phyloP scores from a whole-genome alignment of 2,888 invertebrate genomes.

The Troilus luridus region DNA sequence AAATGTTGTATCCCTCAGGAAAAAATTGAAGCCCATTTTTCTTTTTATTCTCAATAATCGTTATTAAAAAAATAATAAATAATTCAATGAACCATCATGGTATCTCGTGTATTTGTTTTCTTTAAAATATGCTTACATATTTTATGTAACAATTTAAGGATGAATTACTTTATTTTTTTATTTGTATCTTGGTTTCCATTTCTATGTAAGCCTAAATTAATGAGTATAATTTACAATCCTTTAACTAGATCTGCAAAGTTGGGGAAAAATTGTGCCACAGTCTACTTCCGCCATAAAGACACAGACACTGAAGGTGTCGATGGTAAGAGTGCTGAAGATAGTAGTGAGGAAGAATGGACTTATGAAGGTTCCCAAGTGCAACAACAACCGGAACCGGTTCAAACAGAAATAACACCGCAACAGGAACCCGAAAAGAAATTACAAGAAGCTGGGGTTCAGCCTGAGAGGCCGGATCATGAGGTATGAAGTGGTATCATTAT shows the following conservation, averaged over 20 bases:
- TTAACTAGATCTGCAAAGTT: constrained; percentile 79
- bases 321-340: constrained; percentile 72
- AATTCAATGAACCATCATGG: too few species aligned
- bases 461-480: constrained; percentile 58
- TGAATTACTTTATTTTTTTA: background rate
- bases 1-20: too few species aligned
- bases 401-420: constrained; percentile 60
- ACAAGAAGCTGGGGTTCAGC: constrained; percentile 65
- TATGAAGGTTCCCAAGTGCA: constrained; percentile 68
- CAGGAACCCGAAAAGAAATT: constrained; percentile 58
- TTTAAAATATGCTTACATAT: too few species aligned
- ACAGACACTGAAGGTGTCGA: constrained; percentile 83
- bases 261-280: constrained; percentile 82
- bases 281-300: constrained; percentile 89
- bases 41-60: too few species aligned
- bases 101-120: too few species aligned
- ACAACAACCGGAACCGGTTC: constrained; percentile 20
- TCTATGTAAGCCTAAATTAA: background rate
- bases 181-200: background rate
- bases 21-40: too few species aligned
- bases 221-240: constrained; percentile 67
- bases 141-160: background rate
- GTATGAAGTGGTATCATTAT: background rate
- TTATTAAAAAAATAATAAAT: too few species aligned
- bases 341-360: constrained; percentile 80